Evolutionary conservation across 1,140 invertebrate genomes (phyloP).

Genomic region (Lysiphlebus fabarum): DNA sequence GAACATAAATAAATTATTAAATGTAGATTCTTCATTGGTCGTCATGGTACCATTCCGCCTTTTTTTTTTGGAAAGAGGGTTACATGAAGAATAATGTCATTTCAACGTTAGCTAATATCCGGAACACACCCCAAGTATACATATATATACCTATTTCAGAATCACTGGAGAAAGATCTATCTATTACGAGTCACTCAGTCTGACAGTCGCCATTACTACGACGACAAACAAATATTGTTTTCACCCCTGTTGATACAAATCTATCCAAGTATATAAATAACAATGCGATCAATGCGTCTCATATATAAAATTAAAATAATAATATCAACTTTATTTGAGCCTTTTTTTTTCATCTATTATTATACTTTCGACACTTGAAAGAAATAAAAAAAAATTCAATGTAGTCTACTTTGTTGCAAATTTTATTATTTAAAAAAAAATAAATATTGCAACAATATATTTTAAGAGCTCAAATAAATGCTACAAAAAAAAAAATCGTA

Average conservation of each 20-base stretch:
- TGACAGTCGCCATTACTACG: constrained; percentile 29
- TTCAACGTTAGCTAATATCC: constrained; percentile 28
- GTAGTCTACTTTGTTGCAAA: no score
- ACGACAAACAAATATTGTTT: constrained; percentile 10
- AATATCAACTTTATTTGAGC: not conserved
- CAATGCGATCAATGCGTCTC: not conserved
- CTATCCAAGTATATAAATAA: constrained; percentile 25
- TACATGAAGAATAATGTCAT: not conserved
- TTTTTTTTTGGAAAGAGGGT: constrained; percentile 15
- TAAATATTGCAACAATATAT: no score
- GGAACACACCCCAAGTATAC: constrained; percentile 20
- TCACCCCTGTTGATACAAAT: constrained; percentile 38
- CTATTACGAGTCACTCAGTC: constrained; percentile 25
- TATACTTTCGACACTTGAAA: no score
- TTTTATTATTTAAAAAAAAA: no score
- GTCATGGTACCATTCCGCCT: constrained; percentile 19
- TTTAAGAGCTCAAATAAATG: no score
- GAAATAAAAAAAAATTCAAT: no score
- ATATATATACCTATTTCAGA: not conserved
- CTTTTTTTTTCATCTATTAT: no score
- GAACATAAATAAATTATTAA: constrained; percentile 7
- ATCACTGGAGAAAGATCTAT: constrained; percentile 1
- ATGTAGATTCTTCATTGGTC: constrained; percentile 5
- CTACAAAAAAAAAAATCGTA: no score
- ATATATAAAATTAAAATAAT: no score